Percentiles rank a stretch among this genome's conserved stretches.
These are phyloP conservation scores for Mesoligia furuncula DNA, from an alignment of 2,888 invertebrate genomes.

Conservation along the genomic window DNA sequence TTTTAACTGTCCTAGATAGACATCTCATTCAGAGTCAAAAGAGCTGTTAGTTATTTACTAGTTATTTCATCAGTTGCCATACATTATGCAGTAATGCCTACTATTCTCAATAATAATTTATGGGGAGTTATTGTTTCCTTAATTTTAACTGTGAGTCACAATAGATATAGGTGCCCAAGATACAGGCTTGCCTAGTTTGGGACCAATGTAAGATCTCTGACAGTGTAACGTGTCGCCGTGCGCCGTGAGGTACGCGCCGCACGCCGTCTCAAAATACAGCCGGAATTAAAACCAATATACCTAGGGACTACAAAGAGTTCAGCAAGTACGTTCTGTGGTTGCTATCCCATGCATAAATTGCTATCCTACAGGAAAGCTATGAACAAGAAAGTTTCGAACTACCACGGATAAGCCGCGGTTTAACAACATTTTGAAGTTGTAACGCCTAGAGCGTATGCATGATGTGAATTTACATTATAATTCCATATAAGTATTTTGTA, in stretches of 20 bases:
- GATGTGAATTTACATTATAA: neutral
- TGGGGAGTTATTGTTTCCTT: neutral
- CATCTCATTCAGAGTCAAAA: neutral
- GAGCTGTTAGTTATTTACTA: neutral
- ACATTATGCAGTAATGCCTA: neutral
- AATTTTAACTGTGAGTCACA: no score
- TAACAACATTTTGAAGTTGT: slow-evolving; percentile 8
- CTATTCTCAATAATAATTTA: neutral
- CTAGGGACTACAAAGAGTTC: slow-evolving; percentile 14
- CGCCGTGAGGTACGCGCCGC: no score
- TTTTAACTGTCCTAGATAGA: neutral
- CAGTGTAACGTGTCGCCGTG: neutral
- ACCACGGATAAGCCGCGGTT: neutral
- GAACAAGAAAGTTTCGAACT: neutral
- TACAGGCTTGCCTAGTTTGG: no score
- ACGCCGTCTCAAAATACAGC: slow-evolving; percentile 5
- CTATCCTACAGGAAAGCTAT: neutral
- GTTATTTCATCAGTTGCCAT: neutral
- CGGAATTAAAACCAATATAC: slow-evolving; percentile 16
- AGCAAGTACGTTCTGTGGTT: slow-evolving; percentile 28
- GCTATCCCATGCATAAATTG: neutral
- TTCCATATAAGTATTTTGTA: neutral
- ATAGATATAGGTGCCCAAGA: no score
- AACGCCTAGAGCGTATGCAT: neutral
- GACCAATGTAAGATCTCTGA: no score